phyloP scores from a whole-genome alignment of 2,797 vertebrate species.

The Nyctibius grandis region DNA sequence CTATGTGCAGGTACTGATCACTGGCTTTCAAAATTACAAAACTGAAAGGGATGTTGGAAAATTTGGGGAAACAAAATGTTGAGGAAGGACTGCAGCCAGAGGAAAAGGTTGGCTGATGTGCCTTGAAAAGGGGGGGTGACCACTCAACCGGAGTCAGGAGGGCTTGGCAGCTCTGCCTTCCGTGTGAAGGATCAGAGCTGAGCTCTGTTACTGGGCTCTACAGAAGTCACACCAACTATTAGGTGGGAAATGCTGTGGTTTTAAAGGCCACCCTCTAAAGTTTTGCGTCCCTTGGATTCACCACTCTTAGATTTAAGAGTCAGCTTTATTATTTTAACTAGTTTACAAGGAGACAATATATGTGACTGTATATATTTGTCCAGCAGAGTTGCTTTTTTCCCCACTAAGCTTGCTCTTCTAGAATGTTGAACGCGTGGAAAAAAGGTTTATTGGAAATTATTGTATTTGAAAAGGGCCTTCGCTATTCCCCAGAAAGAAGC shows the following conservation, averaged over 20 bases:
- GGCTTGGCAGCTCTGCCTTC: background rate
- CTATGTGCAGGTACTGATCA: background rate
- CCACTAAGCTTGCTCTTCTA: conserved; percentile 47
- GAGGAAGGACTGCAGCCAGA: background rate
- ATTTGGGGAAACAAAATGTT: background rate
- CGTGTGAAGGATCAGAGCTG: background rate
- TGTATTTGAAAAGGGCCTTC: conserved; percentile 68
- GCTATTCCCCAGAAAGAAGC: conserved; percentile 70
- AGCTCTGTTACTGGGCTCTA: background rate
- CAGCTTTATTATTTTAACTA: conserved; percentile 50
- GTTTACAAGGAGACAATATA: conserved; percentile 41
- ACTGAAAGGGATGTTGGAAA: background rate
- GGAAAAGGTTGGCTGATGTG: background rate
- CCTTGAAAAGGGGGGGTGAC: background rate
- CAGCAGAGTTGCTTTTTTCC: conserved; percentile 46
- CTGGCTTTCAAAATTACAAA: background rate
- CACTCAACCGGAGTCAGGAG: accelerated
- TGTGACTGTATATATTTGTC: conserved; percentile 51
- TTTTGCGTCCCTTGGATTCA: background rate
- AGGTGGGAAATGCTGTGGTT: background rate
- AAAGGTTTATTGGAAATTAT: conserved; percentile 72
- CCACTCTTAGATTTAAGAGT: background rate
- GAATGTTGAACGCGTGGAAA: background rate
- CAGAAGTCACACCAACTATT: background rate
- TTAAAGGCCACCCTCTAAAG: background rate